Evolutionary conservation across 1,140 invertebrate genomes (phyloP).

Genomic region (Chionoecetes opilio): DNA sequence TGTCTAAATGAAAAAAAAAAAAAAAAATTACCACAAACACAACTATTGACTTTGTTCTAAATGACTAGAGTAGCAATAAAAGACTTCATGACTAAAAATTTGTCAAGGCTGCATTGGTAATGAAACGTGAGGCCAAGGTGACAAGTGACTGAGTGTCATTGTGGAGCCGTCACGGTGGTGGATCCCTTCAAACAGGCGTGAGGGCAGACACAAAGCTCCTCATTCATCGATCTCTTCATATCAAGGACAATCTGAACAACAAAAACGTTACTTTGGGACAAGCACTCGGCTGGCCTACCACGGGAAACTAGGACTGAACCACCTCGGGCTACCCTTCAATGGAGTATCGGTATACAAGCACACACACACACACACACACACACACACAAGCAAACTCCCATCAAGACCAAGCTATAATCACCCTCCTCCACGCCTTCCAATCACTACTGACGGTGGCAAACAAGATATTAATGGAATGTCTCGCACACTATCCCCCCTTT

Average conservation of each 20-base stretch:
- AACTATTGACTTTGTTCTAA: conserved; percentile 30
- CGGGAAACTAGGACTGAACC: not conserved
- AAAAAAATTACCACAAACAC: conserved; percentile 2
- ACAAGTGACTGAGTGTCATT: not conserved
- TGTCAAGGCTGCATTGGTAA: conserved; percentile 41
- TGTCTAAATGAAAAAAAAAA: too few relatives aligned
- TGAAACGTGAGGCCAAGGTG: not conserved
- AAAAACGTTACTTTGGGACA: not conserved
- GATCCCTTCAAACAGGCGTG: not conserved
- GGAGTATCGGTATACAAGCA: too few relatives aligned
- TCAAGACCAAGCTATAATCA: not conserved
- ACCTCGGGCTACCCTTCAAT: not conserved
- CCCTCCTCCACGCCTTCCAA: not conserved
- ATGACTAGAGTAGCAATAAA: not conserved
- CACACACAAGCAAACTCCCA: not conserved
- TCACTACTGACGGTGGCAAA: not conserved
- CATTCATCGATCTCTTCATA: not conserved
- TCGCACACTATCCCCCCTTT: not conserved
- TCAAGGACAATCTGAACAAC: not conserved
- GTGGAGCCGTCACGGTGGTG: not conserved
- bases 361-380: conserved; percentile 36
- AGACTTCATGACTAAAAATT: conserved; percentile 21
- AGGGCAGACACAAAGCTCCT: not conserved
- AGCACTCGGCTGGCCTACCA: too few relatives aligned
- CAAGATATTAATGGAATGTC: not conserved